Evolutionary conservation across 2,113 vertebrate genomes (phyloP).

Genomic region (Oceanites oceanicus): DNA sequence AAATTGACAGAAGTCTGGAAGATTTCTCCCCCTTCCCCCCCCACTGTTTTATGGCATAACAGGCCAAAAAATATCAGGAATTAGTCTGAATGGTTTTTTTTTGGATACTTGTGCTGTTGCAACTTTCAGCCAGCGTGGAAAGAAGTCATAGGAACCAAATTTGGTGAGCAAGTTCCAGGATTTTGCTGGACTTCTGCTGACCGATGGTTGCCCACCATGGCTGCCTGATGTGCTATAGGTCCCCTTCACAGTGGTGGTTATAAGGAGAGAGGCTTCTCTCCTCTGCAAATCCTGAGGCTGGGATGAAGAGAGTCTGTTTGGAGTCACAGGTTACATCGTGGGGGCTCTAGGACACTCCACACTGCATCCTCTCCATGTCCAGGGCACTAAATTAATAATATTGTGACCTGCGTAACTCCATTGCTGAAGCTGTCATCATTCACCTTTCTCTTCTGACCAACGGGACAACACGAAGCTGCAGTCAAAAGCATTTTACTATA

Average conservation of each 20-base stretch:
- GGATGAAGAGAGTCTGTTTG: background rate
- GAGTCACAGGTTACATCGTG: accelerated
- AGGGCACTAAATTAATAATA: background rate
- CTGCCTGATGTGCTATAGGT: background rate
- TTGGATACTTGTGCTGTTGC: background rate
- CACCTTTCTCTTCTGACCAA: background rate
- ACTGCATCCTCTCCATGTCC: background rate
- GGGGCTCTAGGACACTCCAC: background rate
- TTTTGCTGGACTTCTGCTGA: background rate
- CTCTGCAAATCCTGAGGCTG: background rate
- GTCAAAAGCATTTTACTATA: background rate
- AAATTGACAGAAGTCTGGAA: background rate
- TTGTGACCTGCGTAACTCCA: background rate
- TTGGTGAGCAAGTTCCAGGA: background rate
- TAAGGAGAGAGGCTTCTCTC: background rate
- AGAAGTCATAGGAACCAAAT: background rate
- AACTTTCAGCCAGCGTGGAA: background rate
- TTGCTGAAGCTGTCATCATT: background rate
- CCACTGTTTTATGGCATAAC: background rate
- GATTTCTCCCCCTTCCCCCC: background rate
- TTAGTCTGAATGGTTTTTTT: background rate
- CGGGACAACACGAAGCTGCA: background rate
- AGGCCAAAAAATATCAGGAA: background rate
- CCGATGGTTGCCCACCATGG: background rate
- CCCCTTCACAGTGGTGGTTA: background rate